Evolutionary conservation across 1,140 invertebrate species (phyloP), one percentile per base, ranked within the genome.

Genomic region (Hyles vespertilio): DNA sequence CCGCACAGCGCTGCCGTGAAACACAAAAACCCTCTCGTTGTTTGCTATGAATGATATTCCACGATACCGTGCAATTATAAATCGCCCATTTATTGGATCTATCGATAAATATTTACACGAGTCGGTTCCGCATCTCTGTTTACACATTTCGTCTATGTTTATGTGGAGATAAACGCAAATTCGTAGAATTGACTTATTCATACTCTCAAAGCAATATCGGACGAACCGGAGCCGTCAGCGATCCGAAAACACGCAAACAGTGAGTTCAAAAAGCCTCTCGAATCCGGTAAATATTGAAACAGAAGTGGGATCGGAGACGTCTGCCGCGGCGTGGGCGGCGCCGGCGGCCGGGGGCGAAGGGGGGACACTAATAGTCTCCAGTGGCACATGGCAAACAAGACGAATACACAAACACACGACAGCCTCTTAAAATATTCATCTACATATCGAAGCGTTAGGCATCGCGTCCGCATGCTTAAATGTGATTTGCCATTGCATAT

Each of bases 201-300:
- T 82, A 79, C 79, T 80, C 73, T 76, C 72, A 78, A 84, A 84
- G 80, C 77, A 84, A 88, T 85, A 85, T 88, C 78, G 78, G 65
- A 70, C 69, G 69, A 74, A 70, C 67, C 70, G 70, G 73, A 85
- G 82, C 79, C 81, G 82, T 81, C 79, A 88, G 77, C 81, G 82
- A 88, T 84, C 80, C 81, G 82, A 79, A 87, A 84, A 84, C 79
- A 83, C 74, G 78, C 81, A 88, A 86, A 88, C 83, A 87, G 80
- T 72, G 74, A 84, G 81, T 85, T 86, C 83, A 86, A 88, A 88
- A 88, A 86, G 85, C 82, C 84, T 83, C 82, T 85, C 81, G 79
- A 77, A 87, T 77, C 73, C 81, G 73, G 85, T 88, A 88, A 88
- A 88, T 88, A 88, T 88, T 88, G 85, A 85, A 86, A 77, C 81